Conservation (phyloP, 1,140 invertebrate genomes). For the Sycophaga agraensis region DNA sequence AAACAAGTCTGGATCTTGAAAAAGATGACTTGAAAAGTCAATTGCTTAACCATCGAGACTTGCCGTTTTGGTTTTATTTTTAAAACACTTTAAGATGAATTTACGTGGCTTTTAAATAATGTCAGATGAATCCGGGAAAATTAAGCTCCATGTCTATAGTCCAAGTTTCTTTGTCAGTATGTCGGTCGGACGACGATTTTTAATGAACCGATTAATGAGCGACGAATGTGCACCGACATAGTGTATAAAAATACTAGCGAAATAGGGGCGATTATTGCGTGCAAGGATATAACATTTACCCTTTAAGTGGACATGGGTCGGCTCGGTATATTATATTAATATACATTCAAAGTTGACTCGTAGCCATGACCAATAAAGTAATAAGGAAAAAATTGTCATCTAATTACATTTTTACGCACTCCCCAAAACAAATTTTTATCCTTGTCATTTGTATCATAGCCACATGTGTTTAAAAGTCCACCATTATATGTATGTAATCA, state of each 20-base stretch:
- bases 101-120: constrained; percentile 20
- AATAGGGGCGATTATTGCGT: constrained; percentile 51
- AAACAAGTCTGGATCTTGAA: constrained; percentile 21
- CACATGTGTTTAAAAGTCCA: constrained; percentile 56
- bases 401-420: constrained; percentile 58
- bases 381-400: constrained; percentile 51
- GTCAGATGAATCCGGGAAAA: constrained; percentile 5
- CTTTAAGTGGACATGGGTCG: constrained; percentile 49
- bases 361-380: constrained; percentile 53
- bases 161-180: constrained; percentile 38
- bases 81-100: constrained; percentile 19
- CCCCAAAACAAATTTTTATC: constrained; percentile 54
- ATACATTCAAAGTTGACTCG: constrained; percentile 52
- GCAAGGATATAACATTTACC: constrained; percentile 49
- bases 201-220: constrained; percentile 38
- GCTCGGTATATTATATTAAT: constrained; percentile 59
- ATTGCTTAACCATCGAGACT: constrained; percentile 9
- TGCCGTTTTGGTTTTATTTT: constrained; percentile 30
- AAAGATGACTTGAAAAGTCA: constrained; percentile 25
- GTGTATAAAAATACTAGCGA: constrained; percentile 54
- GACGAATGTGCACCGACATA: constrained; percentile 48
- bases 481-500: constrained; percentile 60
- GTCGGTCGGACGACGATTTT: constrained; percentile 37
- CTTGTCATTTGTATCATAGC: constrained; percentile 58
- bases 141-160: constrained; percentile 36